These are phyloP conservation scores for Drosophila carrolli DNA, from an alignment of 1,140 invertebrate species.

Conservation along the genomic window DNA sequence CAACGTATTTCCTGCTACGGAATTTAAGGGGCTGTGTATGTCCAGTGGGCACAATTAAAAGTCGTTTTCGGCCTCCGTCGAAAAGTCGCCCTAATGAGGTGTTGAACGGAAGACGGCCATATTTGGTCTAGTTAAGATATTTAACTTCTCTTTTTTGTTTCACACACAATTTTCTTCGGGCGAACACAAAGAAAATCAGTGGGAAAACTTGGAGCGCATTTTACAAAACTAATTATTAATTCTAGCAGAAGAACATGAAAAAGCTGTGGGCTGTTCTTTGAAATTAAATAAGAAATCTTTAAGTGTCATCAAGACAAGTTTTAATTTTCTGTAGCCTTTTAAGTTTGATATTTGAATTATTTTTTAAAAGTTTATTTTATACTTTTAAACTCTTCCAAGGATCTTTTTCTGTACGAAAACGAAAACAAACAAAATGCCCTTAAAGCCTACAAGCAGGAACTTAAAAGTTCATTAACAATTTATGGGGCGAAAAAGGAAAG, in stretches of 20 bases:
- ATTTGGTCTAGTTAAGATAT: constrained; percentile 54
- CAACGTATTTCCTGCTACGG: constrained; percentile 20
- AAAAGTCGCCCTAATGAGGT: constrained; percentile 70
- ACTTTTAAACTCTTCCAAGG: too few relatives aligned
- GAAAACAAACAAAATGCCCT: background rate
- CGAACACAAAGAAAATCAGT: constrained; percentile 20
- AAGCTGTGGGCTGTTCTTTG: too few relatives aligned
- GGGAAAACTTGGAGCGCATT: constrained; percentile 18
- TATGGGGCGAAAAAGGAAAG: constrained; percentile 67
- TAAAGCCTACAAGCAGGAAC: constrained; percentile 3
- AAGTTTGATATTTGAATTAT: background rate
- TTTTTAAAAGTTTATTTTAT: too few relatives aligned
- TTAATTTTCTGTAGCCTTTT: too few relatives aligned
- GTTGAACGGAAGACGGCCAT: constrained; percentile 66
- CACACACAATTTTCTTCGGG: constrained; percentile 20
- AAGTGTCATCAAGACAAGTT: too few relatives aligned
- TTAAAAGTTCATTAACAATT: constrained; percentile 62
- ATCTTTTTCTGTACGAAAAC: background rate
- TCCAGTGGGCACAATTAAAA: constrained; percentile 76
- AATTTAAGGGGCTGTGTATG: constrained; percentile 24
- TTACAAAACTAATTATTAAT: constrained; percentile 9
- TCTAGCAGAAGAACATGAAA: background rate
- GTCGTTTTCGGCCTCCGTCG: constrained; percentile 54
- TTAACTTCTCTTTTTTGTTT: constrained; percentile 30
- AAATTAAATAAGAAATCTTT: too few relatives aligned